phyloP scores from a whole-genome alignment of 1,140 invertebrate species.

The Argopecten irradians region DNA sequence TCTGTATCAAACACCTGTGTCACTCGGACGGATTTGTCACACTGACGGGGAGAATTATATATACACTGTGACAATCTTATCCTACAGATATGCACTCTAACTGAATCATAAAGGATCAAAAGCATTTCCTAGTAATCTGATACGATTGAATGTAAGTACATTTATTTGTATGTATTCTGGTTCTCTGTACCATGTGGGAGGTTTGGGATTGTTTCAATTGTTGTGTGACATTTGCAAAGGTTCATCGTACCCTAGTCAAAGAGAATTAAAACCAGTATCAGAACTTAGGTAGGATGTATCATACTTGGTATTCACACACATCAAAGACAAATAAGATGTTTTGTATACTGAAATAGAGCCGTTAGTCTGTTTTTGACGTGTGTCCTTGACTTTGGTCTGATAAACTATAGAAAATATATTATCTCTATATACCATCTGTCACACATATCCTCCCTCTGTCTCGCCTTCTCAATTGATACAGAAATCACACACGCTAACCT shows the following conservation, averaged over 20 bases:
- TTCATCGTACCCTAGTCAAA: not conserved
- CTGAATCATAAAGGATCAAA: not conserved
- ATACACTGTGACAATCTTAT: not conserved
- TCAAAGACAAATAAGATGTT: not conserved
- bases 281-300: not conserved
- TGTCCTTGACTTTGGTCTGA: not conserved
- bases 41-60: no score
- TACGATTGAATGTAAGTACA: not conserved
- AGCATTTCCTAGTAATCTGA: not conserved
- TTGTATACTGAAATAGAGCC: not conserved
- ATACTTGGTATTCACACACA: not conserved
- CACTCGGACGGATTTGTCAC: not conserved
- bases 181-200: not conserved
- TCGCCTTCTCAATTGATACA: no score
- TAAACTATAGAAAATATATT: not conserved
- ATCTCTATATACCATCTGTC: not conserved
- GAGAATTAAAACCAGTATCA: not conserved
- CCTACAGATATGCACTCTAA: not conserved
- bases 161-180: not conserved
- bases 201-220: no score
- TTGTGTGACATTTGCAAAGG: not conserved
- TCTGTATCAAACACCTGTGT: slow-evolving; percentile 13
- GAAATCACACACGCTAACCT: no score
- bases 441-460: no score
- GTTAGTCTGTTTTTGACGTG: not conserved